phyloP scores from a whole-genome alignment of 2,113 vertebrate genomes.

The Clarias gariepinus region DNA sequence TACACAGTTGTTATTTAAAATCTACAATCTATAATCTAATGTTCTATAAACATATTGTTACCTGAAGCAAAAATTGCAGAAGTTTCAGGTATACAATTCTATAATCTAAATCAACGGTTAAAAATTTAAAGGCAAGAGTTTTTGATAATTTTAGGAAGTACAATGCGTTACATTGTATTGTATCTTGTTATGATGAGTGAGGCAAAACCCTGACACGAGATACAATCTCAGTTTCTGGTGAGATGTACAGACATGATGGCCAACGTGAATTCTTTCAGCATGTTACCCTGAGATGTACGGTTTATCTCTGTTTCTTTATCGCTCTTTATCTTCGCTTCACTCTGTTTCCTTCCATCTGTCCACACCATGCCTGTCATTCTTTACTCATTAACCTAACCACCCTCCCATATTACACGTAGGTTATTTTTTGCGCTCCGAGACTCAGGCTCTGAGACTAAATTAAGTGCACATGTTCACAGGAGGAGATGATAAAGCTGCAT shows the following conservation, averaged over 20 bases:
- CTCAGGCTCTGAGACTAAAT: too few species aligned
- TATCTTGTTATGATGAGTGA: neutral
- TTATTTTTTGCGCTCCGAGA: neutral
- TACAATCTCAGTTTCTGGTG: neutral
- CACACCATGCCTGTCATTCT: neutral
- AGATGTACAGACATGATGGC: neutral
- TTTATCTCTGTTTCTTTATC: neutral
- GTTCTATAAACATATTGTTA: neutral
- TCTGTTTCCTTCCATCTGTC: neutral
- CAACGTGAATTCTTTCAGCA: neutral
- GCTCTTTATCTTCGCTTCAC: neutral
- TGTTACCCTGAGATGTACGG: neutral
- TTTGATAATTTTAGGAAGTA: neutral
- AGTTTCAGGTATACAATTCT: neutral
- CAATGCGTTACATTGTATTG: neutral
- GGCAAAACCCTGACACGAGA: neutral
- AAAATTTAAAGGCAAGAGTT: neutral
- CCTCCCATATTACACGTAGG: conserved; percentile 33
- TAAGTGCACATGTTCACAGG: conserved; percentile 23
- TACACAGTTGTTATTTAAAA: neutral
- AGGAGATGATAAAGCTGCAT: conserved; percentile 8
- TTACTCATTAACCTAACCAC: neutral
- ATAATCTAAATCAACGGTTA: neutral
- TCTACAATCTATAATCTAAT: neutral
- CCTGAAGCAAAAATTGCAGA: neutral